Conservation (phyloP, 2,113 vertebrate genomes). For the Pelmatolapia mariae region DNA sequence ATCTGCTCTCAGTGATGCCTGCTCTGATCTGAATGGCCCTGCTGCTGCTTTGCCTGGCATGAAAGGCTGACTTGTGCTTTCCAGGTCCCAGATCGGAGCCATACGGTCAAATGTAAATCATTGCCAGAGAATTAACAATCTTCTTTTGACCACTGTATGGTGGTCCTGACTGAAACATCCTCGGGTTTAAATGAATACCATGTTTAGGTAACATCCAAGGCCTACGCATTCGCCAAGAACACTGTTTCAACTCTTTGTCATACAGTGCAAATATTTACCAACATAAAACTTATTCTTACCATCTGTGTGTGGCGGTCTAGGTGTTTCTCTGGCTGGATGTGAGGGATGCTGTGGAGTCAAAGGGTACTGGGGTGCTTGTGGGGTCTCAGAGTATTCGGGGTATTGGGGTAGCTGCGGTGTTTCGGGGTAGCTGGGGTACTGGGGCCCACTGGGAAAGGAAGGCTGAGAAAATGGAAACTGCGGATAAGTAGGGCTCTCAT, state of each 20-base stretch:
- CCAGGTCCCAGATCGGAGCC: neutral
- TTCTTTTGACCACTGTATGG: neutral
- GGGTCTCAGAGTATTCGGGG: constrained; percentile 34
- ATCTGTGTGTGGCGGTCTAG: neutral
- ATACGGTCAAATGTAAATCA: neutral
- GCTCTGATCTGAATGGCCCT: neutral
- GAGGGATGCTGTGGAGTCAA: constrained; percentile 31
- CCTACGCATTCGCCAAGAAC: neutral
- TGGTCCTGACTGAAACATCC: neutral
- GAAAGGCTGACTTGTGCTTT: neutral
- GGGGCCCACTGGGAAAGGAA: neutral
- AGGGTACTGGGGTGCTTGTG: constrained; percentile 19
- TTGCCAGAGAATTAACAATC: neutral
- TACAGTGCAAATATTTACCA: neutral
- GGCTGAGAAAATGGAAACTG: constrained; percentile 40
- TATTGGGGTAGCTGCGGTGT: constrained; percentile 31
- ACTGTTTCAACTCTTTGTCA: neutral
- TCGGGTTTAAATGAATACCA: neutral
- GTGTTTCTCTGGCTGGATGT: constrained; percentile 17
- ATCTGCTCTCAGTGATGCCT: neutral
- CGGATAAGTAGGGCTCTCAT: constrained; percentile 62
- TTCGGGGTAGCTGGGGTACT: constrained; percentile 21
- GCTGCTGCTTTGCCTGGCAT: neutral
- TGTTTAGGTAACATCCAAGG: neutral
- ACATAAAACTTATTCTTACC: constrained; percentile 30